Evolutionary conservation across 2,113 vertebrate species (phyloP).

Genomic region (Notarius lentiginosus): DNA sequence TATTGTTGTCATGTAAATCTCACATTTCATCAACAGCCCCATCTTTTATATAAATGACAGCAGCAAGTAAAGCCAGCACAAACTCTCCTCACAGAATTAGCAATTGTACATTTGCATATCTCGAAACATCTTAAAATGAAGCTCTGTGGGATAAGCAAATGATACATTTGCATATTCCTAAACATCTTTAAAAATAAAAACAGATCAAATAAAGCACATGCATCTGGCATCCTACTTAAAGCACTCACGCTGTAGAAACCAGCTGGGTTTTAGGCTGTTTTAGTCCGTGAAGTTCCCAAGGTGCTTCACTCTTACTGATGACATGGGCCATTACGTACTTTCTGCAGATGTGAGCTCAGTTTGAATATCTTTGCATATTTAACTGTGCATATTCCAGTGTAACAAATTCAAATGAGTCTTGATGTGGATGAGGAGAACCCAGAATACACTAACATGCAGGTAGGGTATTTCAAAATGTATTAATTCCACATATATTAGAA

Average conservation of each 20-base stretch:
- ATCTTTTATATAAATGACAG: slow-evolving; percentile 34
- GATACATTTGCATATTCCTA: slow-evolving; percentile 45
- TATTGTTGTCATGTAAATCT: neutral
- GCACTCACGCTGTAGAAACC: neutral
- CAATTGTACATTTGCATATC: slow-evolving; percentile 7
- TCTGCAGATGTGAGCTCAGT: slow-evolving; percentile 59
- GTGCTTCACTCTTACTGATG: slow-evolving; percentile 49
- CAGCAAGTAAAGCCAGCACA: slow-evolving; percentile 16
- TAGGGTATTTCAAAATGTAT: slow-evolving; percentile 8
- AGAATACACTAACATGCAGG: slow-evolving; percentile 17
- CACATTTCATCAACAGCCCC: slow-evolving; percentile 8
- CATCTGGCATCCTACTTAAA: slow-evolving; percentile 29
- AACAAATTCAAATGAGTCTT: slow-evolving; percentile 37
- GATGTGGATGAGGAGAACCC: slow-evolving; percentile 42
- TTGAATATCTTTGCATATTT: slow-evolving; percentile 62
- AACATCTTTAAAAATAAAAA: slow-evolving; percentile 43
- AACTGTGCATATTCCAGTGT: slow-evolving; percentile 54
- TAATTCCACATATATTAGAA: neutral
- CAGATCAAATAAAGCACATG: slow-evolving; percentile 23
- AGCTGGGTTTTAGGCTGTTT: slow-evolving; percentile 20
- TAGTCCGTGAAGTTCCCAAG: slow-evolving; percentile 10
- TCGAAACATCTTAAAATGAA: slow-evolving; percentile 4
- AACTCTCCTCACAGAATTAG: slow-evolving; percentile 44
- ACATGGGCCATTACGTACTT: slow-evolving; percentile 44
- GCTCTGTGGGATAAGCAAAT: slow-evolving; percentile 14